Conservation (phyloP, 1,140 invertebrate genomes). For the Archivesica marissinica region DNA sequence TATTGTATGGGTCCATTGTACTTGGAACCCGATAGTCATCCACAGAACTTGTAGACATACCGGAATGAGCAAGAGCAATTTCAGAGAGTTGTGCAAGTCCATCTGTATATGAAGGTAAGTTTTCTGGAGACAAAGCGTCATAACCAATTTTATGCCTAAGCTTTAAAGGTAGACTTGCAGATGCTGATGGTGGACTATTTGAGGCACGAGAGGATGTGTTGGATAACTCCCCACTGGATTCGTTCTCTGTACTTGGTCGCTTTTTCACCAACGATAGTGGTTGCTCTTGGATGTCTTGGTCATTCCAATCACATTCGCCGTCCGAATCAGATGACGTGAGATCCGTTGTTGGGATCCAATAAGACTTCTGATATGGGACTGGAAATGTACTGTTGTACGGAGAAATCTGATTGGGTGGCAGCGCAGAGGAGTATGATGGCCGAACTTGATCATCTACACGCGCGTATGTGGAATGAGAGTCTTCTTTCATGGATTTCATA, state of each 20-base stretch:
- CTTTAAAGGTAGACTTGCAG: constrained; percentile 76
- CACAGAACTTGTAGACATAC: constrained; percentile 70
- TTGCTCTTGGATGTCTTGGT: constrained; percentile 64
- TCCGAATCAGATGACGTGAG: constrained; percentile 61
- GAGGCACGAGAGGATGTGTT: constrained; percentile 58
- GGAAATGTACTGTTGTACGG: constrained; percentile 35
- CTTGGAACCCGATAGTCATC: constrained; percentile 46
- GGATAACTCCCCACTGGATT: constrained; percentile 53
- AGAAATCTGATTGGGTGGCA: constrained; percentile 52
- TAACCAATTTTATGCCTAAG: constrained; percentile 75
- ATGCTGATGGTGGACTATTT: constrained; percentile 66
- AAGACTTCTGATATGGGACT: constrained; percentile 43
- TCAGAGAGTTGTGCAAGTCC: constrained; percentile 81
- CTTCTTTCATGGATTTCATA: constrained; percentile 52
- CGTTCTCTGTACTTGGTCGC: constrained; percentile 52
- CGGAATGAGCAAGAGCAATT: constrained; percentile 75
- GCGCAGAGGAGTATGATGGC: constrained; percentile 37
- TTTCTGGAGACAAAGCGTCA: constrained; percentile 18
- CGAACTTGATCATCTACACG: constrained; percentile 50
- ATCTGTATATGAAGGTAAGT: constrained; percentile 54
- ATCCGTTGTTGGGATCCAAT: constrained; percentile 58
- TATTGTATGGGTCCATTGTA: neutral
- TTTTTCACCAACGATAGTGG: constrained; percentile 68
- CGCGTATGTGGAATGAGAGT: neutral
- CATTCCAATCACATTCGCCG: constrained; percentile 51